Percentiles rank a stretch among this genome's conserved stretches.
phyloP scores from a whole-genome alignment of 2,113 vertebrate genomes.

The Mirza zaza region DNA sequence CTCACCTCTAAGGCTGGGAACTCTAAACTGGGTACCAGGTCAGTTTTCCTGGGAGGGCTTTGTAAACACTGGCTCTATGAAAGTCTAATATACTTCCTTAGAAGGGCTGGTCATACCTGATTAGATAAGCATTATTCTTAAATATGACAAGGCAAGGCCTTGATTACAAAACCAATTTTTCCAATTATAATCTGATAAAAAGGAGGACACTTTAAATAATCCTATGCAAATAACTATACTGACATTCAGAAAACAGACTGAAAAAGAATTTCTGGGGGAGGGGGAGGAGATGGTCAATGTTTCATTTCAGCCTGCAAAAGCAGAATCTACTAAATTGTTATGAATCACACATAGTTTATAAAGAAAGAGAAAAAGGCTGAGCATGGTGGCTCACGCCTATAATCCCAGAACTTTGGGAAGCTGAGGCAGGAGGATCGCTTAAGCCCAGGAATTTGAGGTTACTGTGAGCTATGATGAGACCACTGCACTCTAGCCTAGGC shows the following conservation, averaged over 20 bases:
- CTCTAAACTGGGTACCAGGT: not conserved
- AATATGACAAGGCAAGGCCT: not conserved
- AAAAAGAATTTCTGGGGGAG: not conserved
- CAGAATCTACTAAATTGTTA: not conserved
- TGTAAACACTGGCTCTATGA: not conserved
- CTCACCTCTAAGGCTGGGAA: not conserved
- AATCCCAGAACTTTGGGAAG: no score
- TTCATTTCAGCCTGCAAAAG: not conserved
- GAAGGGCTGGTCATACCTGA: not conserved
- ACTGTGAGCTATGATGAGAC: no score
- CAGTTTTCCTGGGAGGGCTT: not conserved
- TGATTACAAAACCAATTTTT: not conserved
- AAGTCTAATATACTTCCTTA: not conserved
- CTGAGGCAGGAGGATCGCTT: no score
- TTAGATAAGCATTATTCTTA: not conserved
- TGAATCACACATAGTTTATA: not conserved
- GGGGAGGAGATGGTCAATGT: not conserved
- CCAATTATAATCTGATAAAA: not conserved
- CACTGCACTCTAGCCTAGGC: no score
- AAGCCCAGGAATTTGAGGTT: no score
- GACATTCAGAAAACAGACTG: not conserved
- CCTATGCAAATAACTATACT: not conserved
- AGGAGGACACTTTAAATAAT: not conserved
- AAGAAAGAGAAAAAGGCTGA: not conserved
- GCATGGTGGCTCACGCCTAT: not conserved